Conservation (phyloP, 1,140 invertebrate species). For the Diorhabda sublineata region DNA sequence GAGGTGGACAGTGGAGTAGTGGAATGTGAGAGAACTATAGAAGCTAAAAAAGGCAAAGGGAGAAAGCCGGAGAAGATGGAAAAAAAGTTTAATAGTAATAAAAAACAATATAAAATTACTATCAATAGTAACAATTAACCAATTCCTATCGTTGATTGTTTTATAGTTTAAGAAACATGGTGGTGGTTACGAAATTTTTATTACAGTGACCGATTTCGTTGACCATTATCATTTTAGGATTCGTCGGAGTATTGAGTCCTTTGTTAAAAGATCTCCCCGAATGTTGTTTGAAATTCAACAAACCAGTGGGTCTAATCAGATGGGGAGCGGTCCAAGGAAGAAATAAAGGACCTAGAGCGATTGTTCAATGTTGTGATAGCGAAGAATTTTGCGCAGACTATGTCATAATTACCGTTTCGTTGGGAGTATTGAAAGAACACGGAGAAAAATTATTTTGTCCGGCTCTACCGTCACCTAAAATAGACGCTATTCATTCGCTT, state of each 20-base stretch:
- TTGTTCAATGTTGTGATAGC: constrained; percentile 68
- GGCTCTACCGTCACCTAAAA: constrained; percentile 65
- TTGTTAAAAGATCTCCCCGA: constrained; percentile 57
- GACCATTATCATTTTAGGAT: constrained; percentile 30
- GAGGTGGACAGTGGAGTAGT: no score
- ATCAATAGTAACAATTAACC: no score
- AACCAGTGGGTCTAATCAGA: constrained; percentile 58
- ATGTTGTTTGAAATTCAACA: constrained; percentile 56
- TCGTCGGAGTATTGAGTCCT: constrained; percentile 60
- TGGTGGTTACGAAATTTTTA: no score
- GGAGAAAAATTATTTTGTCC: constrained; percentile 72
- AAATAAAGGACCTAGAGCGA: constrained; percentile 49
- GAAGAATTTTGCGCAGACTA: constrained; percentile 70
- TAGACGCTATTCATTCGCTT: constrained; percentile 64
- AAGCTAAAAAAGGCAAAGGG: no score
- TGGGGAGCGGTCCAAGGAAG: constrained; percentile 56
- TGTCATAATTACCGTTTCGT: constrained; percentile 75
- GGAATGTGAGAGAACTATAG: no score
- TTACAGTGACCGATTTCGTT: background rate
- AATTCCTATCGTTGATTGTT: no score
- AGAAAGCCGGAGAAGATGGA: no score
- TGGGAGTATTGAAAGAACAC: constrained; percentile 79
- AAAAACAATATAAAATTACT: no score
- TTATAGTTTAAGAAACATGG: no score
- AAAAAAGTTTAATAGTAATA: no score